Evolutionary conservation across 2,888 invertebrate species (phyloP).

Genomic region (Drosophila dives): DNA sequence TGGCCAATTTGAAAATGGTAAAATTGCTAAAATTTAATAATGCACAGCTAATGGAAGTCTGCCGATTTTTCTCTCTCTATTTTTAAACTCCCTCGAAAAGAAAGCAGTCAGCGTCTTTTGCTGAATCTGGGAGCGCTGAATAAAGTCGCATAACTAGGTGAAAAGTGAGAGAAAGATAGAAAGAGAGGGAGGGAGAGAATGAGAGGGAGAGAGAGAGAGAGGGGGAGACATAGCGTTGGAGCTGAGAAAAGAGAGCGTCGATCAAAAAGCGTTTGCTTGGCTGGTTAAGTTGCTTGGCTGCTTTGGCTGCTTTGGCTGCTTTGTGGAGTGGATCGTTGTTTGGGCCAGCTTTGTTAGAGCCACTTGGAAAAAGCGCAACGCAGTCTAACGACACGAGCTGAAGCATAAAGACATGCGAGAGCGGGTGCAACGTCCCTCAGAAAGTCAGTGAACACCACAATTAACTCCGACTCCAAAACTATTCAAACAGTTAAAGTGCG

Average conservation of each 20-base stretch:
- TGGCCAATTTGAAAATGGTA: constrained; percentile 43
- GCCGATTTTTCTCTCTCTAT: constrained; percentile 22
- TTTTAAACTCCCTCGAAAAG: constrained; percentile 29
- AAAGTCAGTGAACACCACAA: constrained; percentile 74
- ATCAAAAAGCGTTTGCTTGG: constrained; percentile 32
- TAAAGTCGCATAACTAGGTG: constrained; percentile 49
- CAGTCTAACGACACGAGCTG: constrained; percentile 77
- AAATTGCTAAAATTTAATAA: constrained; percentile 71
- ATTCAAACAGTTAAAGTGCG: constrained; percentile 7
- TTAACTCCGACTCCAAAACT: constrained; percentile 16
- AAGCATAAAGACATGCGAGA: constrained; percentile 75
- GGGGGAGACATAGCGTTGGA: not conserved
- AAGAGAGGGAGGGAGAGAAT: constrained; percentile 2
- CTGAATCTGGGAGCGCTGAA: constrained; percentile 54
- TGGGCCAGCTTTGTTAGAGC: constrained; percentile 51
- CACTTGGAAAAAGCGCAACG: constrained; percentile 59
- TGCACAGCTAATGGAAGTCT: constrained; percentile 59
- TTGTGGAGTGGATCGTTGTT: constrained; percentile 16
- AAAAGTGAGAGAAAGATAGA: constrained; percentile 28
- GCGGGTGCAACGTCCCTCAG: constrained; percentile 71
- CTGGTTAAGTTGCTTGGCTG: constrained; percentile 28
- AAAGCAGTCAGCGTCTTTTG: constrained; percentile 37
- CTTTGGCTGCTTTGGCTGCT: constrained; percentile 22
- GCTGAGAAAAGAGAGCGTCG: constrained; percentile 26
- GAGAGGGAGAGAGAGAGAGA: constrained; percentile 1